Conservation (phyloP, 2,797 vertebrate genomes). For the Lacerta viridis region DNA sequence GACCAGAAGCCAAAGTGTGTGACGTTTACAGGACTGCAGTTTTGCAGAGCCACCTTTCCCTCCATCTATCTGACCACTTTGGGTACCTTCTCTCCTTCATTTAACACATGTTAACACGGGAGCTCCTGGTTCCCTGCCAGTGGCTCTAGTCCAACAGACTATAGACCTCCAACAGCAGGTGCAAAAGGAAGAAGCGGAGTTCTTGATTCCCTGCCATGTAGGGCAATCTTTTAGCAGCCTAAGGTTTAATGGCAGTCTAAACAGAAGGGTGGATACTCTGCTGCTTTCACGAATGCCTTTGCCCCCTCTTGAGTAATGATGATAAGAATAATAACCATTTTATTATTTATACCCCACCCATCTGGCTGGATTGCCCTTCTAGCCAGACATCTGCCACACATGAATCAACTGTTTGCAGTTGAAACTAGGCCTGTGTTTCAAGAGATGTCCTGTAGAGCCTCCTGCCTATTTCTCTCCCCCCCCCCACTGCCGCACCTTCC, state of each 20-base stretch:
- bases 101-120: no score
- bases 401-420: neutral
- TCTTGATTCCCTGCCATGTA: neutral
- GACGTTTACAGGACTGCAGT: no score
- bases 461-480: neutral
- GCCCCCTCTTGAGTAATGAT: neutral
- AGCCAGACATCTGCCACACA: neutral
- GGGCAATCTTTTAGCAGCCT: no score
- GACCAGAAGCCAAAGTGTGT: no score
- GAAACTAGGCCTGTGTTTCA: neutral
- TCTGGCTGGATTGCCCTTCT: no score
- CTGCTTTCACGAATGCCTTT: conserved; percentile 7
- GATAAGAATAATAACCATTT: no score
- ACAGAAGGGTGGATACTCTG: neutral
- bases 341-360: no score
- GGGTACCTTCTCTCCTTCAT: no score
- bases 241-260: neutral
- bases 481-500: neutral
- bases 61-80: no score
- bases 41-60: no score
- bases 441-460: neutral
- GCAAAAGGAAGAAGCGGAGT: neutral
- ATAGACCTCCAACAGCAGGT: neutral
- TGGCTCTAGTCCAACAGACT: neutral
- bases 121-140: no score